Evolutionary conservation across 2,113 vertebrate genomes (phyloP), one percentile per base, ranked within the genome.

Genomic region (Smithornis capensis): DNA sequence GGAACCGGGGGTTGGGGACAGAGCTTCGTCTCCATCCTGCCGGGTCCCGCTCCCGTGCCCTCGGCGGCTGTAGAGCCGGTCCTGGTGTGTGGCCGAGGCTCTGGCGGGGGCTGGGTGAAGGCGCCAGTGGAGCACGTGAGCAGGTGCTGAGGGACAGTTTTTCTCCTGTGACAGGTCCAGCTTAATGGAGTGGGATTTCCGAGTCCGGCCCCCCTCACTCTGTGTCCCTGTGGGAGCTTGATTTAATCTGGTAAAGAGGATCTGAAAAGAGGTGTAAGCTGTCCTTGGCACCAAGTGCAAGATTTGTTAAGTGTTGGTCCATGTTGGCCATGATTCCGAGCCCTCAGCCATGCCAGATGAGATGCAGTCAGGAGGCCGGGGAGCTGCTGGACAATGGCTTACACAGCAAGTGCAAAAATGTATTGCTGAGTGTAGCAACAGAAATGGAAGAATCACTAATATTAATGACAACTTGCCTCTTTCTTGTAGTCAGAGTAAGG

Each of bases 111-210:
- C 4, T 33, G 24, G 8, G 9, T 11, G 63, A 12, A 23, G 29
- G 55, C 6, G 19, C 12, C 19, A 1, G 21, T 4, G 2, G 3
- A 23, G 24, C 10, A 6, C 9, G 1, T 7, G n/a, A 10, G 16
- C 5, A 2, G 3, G 23, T 4, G 67, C 18, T 33, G 15, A 1
- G 35, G 3, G 7, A 0, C 6, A 2, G 14, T 7, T 22, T 1
- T 40, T 21, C 5, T 7, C 14, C 5, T 25, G 31, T 2, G n/a
- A 16, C 53, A 13, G 33, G 9, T 7, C 2, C 42, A 9, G 0
- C 6, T 42, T 9, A 10, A 4, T 0, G 6, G n/a, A 10, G 4
- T 1, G 33, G 16, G 8, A 0, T 38, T 37, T 35, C 21, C 4
- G 37, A 62, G 33, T 22, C 27, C 44, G 12, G 53, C 8, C 19